Evolutionary conservation across 2,888 invertebrate genomes (phyloP).

Genomic region (Papilio protenor): DNA sequence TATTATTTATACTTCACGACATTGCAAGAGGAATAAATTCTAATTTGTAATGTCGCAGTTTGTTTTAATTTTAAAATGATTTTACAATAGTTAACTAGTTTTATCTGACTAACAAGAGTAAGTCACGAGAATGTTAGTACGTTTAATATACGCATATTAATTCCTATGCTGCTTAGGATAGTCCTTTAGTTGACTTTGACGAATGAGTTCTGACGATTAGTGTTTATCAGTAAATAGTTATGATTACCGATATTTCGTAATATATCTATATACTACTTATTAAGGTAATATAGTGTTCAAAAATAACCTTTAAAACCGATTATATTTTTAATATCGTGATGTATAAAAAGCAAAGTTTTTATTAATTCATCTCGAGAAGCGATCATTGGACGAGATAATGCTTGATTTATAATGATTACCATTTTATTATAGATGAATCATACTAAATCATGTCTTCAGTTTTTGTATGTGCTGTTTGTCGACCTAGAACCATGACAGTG

Average conservation of each 20-base stretch:
- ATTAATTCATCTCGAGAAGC: slow-evolving; percentile 68
- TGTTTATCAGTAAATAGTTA: background rate
- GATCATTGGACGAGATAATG: slow-evolving; percentile 72
- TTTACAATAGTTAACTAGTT: background rate
- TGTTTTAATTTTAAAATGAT: background rate
- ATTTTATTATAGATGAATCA: slow-evolving; percentile 73
- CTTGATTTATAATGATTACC: slow-evolving; percentile 77
- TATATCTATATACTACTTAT: background rate
- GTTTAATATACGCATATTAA: too few relatives aligned
- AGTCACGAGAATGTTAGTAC: too few relatives aligned
- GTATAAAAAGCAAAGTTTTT: slow-evolving; percentile 53
- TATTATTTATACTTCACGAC: slow-evolving; percentile 59
- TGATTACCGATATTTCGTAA: background rate
- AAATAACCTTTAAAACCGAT: slow-evolving; percentile 15
- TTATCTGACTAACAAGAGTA: background rate
- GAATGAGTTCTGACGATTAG: too few relatives aligned
- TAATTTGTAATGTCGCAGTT: background rate
- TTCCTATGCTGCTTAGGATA: too few relatives aligned
- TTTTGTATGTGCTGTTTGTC: slow-evolving; percentile 55
- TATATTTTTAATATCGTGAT: slow-evolving; percentile 46
- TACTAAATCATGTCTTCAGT: slow-evolving; percentile 65
- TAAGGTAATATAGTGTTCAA: slow-evolving; percentile 3
- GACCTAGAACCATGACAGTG: slow-evolving; percentile 53
- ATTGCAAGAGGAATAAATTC: slow-evolving; percentile 30
- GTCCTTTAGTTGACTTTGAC: too few relatives aligned